Percentiles rank a stretch among this genome's conserved stretches.
These are phyloP conservation scores for Yponomeuta sedellus DNA, from an alignment of 2,888 invertebrate genomes.

Conservation along the genomic window DNA sequence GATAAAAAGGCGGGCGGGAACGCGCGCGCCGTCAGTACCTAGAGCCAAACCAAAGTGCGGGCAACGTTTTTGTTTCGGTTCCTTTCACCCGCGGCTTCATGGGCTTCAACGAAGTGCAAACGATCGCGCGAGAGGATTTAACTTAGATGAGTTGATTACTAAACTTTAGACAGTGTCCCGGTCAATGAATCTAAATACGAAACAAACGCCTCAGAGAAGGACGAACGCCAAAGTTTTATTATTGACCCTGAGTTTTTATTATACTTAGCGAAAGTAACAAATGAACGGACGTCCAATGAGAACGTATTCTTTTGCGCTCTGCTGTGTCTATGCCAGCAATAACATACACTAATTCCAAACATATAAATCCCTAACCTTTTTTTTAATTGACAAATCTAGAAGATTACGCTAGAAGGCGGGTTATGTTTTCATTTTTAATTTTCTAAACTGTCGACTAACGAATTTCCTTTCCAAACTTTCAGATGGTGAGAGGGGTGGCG, in stretches of 20 bases:
- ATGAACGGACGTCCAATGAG: too few relatives aligned
- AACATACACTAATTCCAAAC: too few relatives aligned
- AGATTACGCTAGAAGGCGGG: too few relatives aligned
- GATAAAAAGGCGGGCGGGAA: conserved; percentile 67
- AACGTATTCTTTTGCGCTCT: too few relatives aligned
- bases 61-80: conserved; percentile 61
- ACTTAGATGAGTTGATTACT: conserved; percentile 62
- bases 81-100: conserved; percentile 67
- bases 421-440: conserved; percentile 13
- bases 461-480: conserved; percentile 52
- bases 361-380: too few relatives aligned
- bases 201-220: too few relatives aligned
- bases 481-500: conserved; percentile 76
- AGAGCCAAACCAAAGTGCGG: conserved; percentile 36
- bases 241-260: neutral
- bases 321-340: too few relatives aligned
- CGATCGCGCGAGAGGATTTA: conserved; percentile 51
- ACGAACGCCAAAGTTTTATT: neutral
- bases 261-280: neutral
- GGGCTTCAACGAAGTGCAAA: conserved; percentile 45
- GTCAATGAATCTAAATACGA: too few relatives aligned
- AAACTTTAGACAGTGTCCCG: neutral
- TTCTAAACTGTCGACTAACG: conserved; percentile 5
- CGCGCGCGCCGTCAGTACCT: conserved; percentile 63
- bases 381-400: neutral